Evolutionary conservation across 2,888 invertebrate species (phyloP), one percentile per base, ranked within the genome.

Genomic region (Esperia sulphurella): DNA sequence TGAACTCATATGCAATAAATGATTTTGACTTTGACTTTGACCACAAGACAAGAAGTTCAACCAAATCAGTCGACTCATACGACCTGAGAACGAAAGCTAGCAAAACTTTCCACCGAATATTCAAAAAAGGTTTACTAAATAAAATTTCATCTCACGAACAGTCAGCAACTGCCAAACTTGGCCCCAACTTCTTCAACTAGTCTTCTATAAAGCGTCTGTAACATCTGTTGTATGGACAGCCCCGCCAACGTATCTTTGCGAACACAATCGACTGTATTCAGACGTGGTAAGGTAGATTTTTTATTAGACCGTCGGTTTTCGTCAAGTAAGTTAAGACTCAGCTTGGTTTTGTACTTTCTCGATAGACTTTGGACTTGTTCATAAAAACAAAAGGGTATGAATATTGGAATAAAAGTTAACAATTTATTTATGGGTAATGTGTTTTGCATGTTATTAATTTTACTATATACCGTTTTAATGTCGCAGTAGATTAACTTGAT

Each of bases 141-240:
- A 83, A 83, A 83, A 82, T 83, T 83, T 81, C 80, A 75, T 77
- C 79, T 83, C 80, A 77, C 78, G 72, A 75, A 73, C 71, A 62
- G 54, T 60, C 61, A 54, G 57, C 57, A 59, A 67, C 75, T 74
- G 78, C 65, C 66, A 65, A 79, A 81, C 71, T 79, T 79, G 46
- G 39, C 31, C 48, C 50, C 45, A 68, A 79, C 68, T 78, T 72
- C 72, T 65, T 71, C 69, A 70, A 59, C 57, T 47, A 54, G 49
- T 72, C 77, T 73, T 64, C 68, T 70, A 71, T 71, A 74, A 79
- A 83, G 75, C 75, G 75, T 67, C 72, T 65, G 82, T 68, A 84
- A 84, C 84, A 85, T 81, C 82, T 85, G 84, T 81, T 83, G 79
- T 83, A 78, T 81, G 78, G 73, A 77, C 76, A 76, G 68, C 60